phyloP scores from a whole-genome alignment of 2,113 vertebrate species.

The Grus americana region DNA sequence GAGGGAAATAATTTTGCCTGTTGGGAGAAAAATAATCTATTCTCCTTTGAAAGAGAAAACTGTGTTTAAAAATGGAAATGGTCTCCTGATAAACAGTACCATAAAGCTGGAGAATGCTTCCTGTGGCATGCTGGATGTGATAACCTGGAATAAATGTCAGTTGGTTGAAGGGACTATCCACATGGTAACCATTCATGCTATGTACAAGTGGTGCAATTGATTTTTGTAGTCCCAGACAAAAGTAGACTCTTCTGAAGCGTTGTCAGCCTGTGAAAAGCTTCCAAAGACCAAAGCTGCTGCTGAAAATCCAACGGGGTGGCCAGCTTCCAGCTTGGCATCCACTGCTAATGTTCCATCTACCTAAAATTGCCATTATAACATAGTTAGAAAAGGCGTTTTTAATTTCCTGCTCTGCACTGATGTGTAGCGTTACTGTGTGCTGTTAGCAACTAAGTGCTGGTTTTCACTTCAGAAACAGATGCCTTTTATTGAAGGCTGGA shows the following conservation, averaged over 20 bases:
- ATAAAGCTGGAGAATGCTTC: background rate
- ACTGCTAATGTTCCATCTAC: conserved; percentile 39
- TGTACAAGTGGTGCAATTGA: background rate
- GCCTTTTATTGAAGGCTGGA: conserved; percentile 22
- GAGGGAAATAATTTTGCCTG: background rate
- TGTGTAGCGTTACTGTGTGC: conserved; percentile 20
- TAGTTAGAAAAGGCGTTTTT: conserved; percentile 44
- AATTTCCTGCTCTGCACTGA: conserved; percentile 28
- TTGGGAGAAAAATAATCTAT: background rate
- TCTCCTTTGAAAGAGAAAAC: background rate
- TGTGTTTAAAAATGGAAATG: background rate
- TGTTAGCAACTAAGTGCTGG: background rate
- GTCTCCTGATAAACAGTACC: background rate
- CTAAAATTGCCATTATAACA: conserved; percentile 53
- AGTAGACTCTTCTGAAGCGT: conserved; percentile 21
- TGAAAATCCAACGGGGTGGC: conserved; percentile 34
- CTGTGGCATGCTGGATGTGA: background rate
- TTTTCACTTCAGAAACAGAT: conserved; percentile 36
- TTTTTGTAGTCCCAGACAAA: conserved; percentile 33
- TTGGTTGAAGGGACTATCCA: background rate
- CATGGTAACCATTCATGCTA: background rate
- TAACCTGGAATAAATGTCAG: background rate
- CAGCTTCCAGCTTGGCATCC: conserved; percentile 55
- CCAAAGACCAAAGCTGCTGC: conserved; percentile 11
- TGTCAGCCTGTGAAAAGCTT: conserved; percentile 43